Base-by-base conservation (phyloP, 2,113 vertebrate species). In the Sinocyclocheilus anophthalmus region DNA sequence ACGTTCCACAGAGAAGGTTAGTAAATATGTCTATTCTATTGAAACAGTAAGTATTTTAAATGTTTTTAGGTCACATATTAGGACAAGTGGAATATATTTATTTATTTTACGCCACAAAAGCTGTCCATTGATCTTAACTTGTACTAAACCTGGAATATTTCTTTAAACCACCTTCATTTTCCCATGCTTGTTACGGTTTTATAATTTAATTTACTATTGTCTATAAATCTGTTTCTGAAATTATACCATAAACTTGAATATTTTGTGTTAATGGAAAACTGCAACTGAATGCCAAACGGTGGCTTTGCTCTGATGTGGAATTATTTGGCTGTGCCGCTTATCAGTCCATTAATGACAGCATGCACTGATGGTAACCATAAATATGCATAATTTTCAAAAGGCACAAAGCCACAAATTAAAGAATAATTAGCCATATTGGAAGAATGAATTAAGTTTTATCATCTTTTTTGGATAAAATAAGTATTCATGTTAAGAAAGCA, bases 201-300 rank as follows among this genome's bases (percentile, higher is more conserved):
- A 9, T 70, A 3, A 39, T 4, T 22, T 70, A 11, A 37, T 20
- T 70, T 33, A 2, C 67, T 39, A 22, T 20, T 7, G 70, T 13
- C 39, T 75, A 48, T 11, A 75, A 75, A 5, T 75, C n/a, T 75
- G 0, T 24, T 48, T 59, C 53, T 37, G 48, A 77, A 57, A 77
- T 81, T 39, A 30, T 78, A 37, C 39, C 8, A 16, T 67, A 30
- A 26, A 48, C 59, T 79, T 70, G 81, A 84, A 70, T 39, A 8
- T 55, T 57, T 57, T 18, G 20, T 37, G 50, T 86, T 90, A 88
- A 88, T 85, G 87, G 76, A 61, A 85, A 79, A 89, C 81, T 85
- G 76, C 61, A 77, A 87, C 72, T 63, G 22, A 53, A 76, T 57
- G 82, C 67, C 90, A 90, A 88, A 91, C 88, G 86, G 84, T 13